Evolutionary conservation across 2,888 invertebrate genomes (phyloP), one percentile per base, ranked within the genome.

Genomic region (Hypomecis atomaria): DNA sequence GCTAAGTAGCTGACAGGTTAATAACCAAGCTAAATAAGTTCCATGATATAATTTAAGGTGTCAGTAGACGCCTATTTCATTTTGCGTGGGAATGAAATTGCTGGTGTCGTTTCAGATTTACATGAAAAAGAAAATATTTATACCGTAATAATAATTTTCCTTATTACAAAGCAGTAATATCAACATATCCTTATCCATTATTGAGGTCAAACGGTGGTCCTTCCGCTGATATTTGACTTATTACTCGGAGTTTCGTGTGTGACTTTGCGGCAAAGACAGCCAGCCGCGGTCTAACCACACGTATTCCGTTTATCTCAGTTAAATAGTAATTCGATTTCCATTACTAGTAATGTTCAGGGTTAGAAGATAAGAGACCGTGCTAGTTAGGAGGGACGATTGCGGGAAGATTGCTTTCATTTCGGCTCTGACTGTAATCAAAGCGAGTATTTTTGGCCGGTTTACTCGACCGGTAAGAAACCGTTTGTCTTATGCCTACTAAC

Each of bases 241-340:
- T 61, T 58, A 64, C 55, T 60, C 43, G 37, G 43, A 56, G 47
- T 47, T 67, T 73, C 71, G 73, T 78, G 69, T 80, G 77, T 81
- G 63, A 55, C 59, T 78, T 78, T 71, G 54, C 55, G 45, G 13
- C 48, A 44, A 13, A 52, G 45, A 23, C 42, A 44, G 40, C 54
- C 44, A 10, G 8, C 55, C 33, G 47, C 72, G 70, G 70, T 67
- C 65, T 69, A 74, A 70, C 78, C 78, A 76, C 83, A 86, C 82
- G 83, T 83, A 80, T 82, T 77, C 72, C 79, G 84, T 85, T 85
- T 86, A 86, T 85, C 83, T 87, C 78, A 78, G 74, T 82, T 81
- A 85, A 87, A 87, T 85, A 85, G 86, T 87, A 85, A 88, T 88
- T 88, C 84, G 84, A 86, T 86, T 88, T 86, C 85, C 84, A 87